Percentiles rank a stretch among this genome's conserved stretches.
Conservation (phyloP, 2,888 invertebrate genomes). For the Hesperia comma region DNA sequence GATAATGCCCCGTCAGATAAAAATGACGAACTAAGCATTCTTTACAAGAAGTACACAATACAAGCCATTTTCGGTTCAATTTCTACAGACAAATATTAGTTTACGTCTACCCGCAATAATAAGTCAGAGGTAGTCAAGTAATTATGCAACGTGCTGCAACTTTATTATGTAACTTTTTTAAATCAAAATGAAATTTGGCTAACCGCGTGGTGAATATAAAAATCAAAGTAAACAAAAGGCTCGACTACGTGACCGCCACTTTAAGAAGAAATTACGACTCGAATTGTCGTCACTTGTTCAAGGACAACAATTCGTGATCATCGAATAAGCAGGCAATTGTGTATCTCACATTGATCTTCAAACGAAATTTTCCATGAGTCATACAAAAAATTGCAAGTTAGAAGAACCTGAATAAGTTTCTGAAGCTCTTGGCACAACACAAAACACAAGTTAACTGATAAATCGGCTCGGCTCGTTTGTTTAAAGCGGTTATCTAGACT, state of each 20-base stretch:
- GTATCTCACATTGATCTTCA: slow-evolving; percentile 12
- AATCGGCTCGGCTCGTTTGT: slow-evolving; percentile 8
- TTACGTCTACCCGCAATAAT: neutral
- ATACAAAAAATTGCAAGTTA: slow-evolving; percentile 4
- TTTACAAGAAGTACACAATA: no score
- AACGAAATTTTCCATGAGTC: slow-evolving; percentile 15
- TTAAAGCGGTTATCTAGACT: slow-evolving; percentile 10
- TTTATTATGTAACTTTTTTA: neutral
- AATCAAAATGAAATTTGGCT: neutral
- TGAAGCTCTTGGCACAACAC: neutral
- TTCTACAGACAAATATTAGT: neutral
- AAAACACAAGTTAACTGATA: neutral
- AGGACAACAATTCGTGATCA: slow-evolving; percentile 24
- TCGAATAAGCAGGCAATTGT: slow-evolving; percentile 24
- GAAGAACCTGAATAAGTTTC: neutral
- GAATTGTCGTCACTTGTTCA: slow-evolving; percentile 33
- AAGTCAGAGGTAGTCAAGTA: no score
- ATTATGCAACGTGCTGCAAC: no score
- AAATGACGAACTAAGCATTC: slow-evolving; percentile 52
- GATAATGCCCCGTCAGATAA: slow-evolving; percentile 68
- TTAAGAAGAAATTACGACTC: slow-evolving; percentile 44
- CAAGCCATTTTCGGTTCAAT: no score
- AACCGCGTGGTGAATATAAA: slow-evolving; percentile 5
- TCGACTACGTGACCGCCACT: slow-evolving; percentile 48
- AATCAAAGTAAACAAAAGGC: slow-evolving; percentile 16